Conservation (phyloP, 1,140 invertebrate species). For the Drosophila varians region DNA sequence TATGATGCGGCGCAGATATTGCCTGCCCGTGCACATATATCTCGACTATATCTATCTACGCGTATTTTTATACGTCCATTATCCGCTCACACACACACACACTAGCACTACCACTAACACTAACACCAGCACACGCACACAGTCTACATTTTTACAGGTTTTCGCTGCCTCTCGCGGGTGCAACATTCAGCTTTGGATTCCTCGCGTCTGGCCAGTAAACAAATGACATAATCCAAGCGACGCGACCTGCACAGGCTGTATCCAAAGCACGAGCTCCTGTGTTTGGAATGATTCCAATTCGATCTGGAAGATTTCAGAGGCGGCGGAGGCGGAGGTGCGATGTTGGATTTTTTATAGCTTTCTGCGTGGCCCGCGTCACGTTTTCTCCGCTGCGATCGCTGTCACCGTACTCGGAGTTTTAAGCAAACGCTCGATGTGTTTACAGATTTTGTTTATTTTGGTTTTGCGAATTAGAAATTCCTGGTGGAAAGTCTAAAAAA, state of each 20-base stretch:
- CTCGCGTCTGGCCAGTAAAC: conserved; percentile 73
- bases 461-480: conserved; percentile 41
- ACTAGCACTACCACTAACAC: conserved; percentile 34
- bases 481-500: conserved; percentile 30
- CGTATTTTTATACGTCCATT: conserved; percentile 64
- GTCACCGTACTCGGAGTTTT: not conserved
- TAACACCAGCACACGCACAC: conserved; percentile 44
- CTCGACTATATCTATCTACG: not conserved
- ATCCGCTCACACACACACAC: conserved; percentile 55
- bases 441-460: conserved; percentile 17
- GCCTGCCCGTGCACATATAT: conserved; percentile 36
- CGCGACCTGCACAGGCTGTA: conserved; percentile 41
- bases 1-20: conserved; percentile 46
- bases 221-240: conserved; percentile 79
- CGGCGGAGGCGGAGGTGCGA: conserved; percentile 1
- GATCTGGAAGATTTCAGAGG: not conserved
- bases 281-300: not conserved
- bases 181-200: conserved; percentile 60
- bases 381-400: conserved; percentile 5
- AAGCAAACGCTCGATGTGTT: not conserved
- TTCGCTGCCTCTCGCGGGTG: conserved; percentile 58
- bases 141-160: conserved; percentile 82
- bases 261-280: not conserved
- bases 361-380: not conserved
- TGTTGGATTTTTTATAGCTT: conserved; percentile 9